phyloP scores from a whole-genome alignment of 2,888 invertebrate species.

The Melinaea menophilus region DNA sequence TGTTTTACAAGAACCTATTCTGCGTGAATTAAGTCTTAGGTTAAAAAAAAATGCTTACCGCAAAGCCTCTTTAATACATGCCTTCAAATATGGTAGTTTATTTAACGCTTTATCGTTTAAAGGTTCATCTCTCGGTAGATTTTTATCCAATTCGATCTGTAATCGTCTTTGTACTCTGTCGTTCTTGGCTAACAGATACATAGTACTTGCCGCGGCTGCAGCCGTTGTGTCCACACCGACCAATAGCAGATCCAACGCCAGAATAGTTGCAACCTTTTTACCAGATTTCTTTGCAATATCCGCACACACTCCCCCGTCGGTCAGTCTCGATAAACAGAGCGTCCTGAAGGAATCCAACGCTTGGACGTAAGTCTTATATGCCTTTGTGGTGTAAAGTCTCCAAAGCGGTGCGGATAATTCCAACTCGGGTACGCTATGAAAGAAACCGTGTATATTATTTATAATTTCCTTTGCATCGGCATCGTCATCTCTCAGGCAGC shows the following conservation, averaged over 20 bases:
- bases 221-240: constrained; percentile 92
- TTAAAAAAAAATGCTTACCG: constrained; percentile 65
- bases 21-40: too few relatives aligned
- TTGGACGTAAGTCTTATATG: constrained; percentile 83
- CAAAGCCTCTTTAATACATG: constrained; percentile 87
- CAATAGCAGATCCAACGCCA: constrained; percentile 86
- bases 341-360: constrained; percentile 85
- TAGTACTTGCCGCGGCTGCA: constrained; percentile 84
- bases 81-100: constrained; percentile 83
- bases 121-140: constrained; percentile 75
- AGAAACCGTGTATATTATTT: constrained; percentile 85
- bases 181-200: constrained; percentile 86
- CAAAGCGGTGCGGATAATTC: constrained; percentile 86
- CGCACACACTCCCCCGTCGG: constrained; percentile 68
- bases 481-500: constrained; percentile 83
- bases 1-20: too few relatives aligned
- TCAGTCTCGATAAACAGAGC: constrained; percentile 69
- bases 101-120: constrained; percentile 80
- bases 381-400: constrained; percentile 83
- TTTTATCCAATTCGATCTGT: constrained; percentile 78
- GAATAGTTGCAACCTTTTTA: constrained; percentile 79
- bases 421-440: constrained; percentile 85
- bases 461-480: constrained; percentile 87
- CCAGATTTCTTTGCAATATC: constrained; percentile 59
- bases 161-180: constrained; percentile 81